Evolutionary conservation across 2,113 vertebrate species (phyloP).

Genomic region (Podilymbus podiceps): DNA sequence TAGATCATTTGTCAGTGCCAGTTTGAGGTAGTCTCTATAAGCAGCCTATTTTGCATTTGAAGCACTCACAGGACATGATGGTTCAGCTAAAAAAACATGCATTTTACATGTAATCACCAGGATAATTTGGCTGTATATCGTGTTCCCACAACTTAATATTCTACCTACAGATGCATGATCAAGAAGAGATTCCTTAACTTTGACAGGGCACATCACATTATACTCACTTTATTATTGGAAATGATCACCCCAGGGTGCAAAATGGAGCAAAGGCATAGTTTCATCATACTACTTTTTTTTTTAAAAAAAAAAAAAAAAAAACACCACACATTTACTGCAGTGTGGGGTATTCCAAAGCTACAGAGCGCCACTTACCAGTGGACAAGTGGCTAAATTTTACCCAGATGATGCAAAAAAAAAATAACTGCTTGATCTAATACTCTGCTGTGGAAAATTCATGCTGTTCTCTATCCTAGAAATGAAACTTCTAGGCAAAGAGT

Average conservation of each 20-base stretch:
- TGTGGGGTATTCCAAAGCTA: slow-evolving; percentile 18
- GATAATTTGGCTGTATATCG: slow-evolving; percentile 49
- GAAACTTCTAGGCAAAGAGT: neutral
- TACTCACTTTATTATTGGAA: slow-evolving; percentile 67
- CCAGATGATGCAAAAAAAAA: neutral
- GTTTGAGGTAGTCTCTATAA: slow-evolving; percentile 44
- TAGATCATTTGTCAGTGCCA: slow-evolving; percentile 56
- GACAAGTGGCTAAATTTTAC: neutral
- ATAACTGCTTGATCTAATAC: neutral
- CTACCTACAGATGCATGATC: slow-evolving; percentile 59
- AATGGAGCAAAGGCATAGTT: slow-evolving; percentile 32
- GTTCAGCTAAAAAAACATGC: slow-evolving; percentile 20
- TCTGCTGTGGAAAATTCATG: neutral
- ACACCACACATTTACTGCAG: neutral
- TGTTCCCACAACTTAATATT: slow-evolving; percentile 65
- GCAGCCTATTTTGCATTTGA: slow-evolving; percentile 61
- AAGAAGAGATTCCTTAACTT: slow-evolving; percentile 62
- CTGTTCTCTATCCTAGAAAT: neutral
- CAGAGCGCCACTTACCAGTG: slow-evolving; percentile 51
- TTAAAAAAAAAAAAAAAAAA: no score
- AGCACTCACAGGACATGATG: slow-evolving; percentile 45
- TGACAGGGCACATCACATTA: slow-evolving; percentile 68
- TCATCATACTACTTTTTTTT: neutral
- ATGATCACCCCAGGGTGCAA: slow-evolving; percentile 63
- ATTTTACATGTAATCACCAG: slow-evolving; percentile 61